These are phyloP conservation scores for Drosophila pseudoobscura DNA, from an alignment of 1,140 invertebrate genomes.

Conservation along the genomic window DNA sequence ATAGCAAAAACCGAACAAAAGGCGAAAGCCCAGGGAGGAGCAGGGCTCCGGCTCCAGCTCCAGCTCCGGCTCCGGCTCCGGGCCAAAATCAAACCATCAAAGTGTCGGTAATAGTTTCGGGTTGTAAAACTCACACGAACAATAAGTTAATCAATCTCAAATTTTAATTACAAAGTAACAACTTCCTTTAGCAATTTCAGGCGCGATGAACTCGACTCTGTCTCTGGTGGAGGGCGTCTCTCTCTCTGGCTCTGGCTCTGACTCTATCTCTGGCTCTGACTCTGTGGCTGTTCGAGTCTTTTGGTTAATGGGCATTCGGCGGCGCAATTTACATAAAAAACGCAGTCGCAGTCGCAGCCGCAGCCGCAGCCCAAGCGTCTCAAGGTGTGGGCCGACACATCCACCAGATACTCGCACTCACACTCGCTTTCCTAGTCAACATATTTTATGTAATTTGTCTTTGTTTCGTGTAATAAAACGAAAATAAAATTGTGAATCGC, in stretches of 20 bases:
- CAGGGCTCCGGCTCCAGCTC: neutral
- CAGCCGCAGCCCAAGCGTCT: slow-evolving; percentile 10
- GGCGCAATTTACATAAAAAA: slow-evolving; percentile 78
- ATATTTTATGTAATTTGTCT: slow-evolving; percentile 83
- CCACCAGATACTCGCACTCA: slow-evolving; percentile 30
- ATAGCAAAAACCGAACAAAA: slow-evolving; percentile 31
- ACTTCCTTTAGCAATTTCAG: slow-evolving; percentile 81
- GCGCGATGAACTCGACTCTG: slow-evolving; percentile 68
- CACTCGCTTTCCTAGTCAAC: slow-evolving; percentile 36
- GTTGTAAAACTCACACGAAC: slow-evolving; percentile 80
- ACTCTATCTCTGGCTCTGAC: slow-evolving; percentile 8
- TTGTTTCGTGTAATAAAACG: slow-evolving; percentile 82
- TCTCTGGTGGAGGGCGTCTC: neutral
- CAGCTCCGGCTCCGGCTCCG: neutral
- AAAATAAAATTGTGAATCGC: slow-evolving; percentile 76
- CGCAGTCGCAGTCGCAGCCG: slow-evolving; percentile 35
- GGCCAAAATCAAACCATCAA: slow-evolving; percentile 72
- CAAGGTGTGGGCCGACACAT: slow-evolving; percentile 70
- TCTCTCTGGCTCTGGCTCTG: slow-evolving; percentile 11
- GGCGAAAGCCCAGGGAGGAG: slow-evolving; percentile 21
- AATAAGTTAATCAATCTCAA: slow-evolving; percentile 82
- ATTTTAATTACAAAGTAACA: slow-evolving; percentile 82
- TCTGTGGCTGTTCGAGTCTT: slow-evolving; percentile 16
- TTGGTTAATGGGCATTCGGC: slow-evolving; percentile 61
- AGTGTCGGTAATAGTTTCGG: slow-evolving; percentile 73